Evolutionary conservation across 2,797 vertebrate species (phyloP).

Genomic region (Pseudochromis fuscus): DNA sequence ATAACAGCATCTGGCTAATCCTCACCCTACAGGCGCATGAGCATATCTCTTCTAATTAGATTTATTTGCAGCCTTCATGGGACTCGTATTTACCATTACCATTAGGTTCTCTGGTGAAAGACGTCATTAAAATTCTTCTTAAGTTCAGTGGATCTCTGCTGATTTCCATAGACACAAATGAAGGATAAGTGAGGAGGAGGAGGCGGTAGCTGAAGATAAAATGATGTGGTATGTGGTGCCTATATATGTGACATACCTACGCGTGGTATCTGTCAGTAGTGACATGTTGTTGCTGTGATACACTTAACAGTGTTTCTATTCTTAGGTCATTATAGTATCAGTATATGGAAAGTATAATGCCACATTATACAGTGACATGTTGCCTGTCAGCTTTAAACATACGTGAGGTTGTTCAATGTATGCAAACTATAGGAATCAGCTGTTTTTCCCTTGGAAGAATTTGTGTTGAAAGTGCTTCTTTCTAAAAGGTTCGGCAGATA

Average conservation of each 20-base stretch:
- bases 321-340: no score
- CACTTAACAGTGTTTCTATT: conserved; percentile 8
- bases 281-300: conserved; percentile 14
- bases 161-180: conserved; percentile 63
- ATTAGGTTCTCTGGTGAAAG: conserved; percentile 70
- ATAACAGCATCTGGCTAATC: conserved; percentile 87
- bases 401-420: no score
- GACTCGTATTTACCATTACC: conserved; percentile 80
- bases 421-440: no score
- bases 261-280: not conserved
- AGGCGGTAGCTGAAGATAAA: not conserved
- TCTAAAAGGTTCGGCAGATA: no score
- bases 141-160: conserved; percentile 55
- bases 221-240: not conserved
- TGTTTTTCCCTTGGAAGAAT: no score
- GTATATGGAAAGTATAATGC: conserved; percentile 1
- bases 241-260: conserved; percentile 5
- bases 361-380: conserved; percentile 29
- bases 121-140: conserved; percentile 76
- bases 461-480: no score
- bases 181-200: conserved; percentile 22
- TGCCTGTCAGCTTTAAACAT: no score
- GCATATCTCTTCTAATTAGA: conserved; percentile 83
- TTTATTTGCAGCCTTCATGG: conserved; percentile 78
- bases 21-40: conserved; percentile 76